These are phyloP conservation scores for Diploscapter pachys DNA, from an alignment of 1,140 invertebrate species.

Conservation along the genomic window DNA sequence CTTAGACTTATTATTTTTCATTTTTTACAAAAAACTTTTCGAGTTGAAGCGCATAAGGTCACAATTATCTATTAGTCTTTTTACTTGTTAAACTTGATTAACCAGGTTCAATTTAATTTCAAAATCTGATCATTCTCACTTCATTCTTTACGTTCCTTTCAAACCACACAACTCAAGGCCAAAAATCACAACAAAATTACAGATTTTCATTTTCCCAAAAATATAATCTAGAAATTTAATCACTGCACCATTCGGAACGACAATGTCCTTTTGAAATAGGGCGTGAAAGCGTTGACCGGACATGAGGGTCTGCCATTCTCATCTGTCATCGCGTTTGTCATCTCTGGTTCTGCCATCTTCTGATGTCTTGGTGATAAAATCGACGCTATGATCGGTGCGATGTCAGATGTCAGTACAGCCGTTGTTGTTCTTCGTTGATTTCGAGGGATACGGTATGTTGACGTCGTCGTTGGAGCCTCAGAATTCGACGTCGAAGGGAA, in stretches of 20 bases:
- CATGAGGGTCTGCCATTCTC: neutral
- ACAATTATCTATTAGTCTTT: slow-evolving; percentile 10
- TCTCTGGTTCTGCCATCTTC: no score
- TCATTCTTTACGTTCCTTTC: no score
- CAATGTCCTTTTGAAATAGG: slow-evolving; percentile 26
- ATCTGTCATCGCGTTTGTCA: no score
- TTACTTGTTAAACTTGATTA: neutral
- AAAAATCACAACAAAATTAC: no score
- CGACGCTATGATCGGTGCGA: no score
- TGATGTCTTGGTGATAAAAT: no score
- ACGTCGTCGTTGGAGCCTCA: no score
- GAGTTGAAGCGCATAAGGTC: neutral
- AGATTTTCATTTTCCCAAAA: neutral
- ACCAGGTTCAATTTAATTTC: neutral
- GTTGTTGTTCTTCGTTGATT: no score
- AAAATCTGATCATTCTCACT: neutral
- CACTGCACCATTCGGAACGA: slow-evolving; percentile 33
- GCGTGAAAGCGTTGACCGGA: slow-evolving; percentile 7
- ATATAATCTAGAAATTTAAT: slow-evolving; percentile 7
- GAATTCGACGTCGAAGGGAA: no score
- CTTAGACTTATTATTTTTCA: no score
- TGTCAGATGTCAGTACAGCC: no score
- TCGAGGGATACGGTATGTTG: no score
- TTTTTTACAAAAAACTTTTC: neutral
- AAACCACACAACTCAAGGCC: neutral